Conservation (phyloP, 2,797 vertebrate genomes). For the Poeciliopsis presidionis region DNA sequence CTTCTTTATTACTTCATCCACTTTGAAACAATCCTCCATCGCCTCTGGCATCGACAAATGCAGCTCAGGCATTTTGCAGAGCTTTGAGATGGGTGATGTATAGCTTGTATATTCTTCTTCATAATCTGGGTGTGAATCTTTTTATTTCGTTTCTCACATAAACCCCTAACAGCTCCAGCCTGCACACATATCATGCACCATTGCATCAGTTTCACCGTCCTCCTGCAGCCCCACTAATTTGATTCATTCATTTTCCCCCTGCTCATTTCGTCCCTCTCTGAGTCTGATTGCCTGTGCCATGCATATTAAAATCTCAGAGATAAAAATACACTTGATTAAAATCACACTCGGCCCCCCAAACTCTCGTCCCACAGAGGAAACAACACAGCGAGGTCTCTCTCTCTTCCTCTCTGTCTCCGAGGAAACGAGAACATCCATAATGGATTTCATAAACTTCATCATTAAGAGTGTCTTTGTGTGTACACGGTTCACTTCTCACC, state of each 20-base stretch:
- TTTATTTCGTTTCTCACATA: conserved; percentile 12
- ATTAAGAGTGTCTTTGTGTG: conserved; percentile 62
- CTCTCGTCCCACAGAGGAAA: conserved; percentile 26
- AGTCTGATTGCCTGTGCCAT: conserved; percentile 50
- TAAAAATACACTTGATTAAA: conserved; percentile 75
- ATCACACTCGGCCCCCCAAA: conserved; percentile 52
- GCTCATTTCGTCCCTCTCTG: conserved; percentile 57
- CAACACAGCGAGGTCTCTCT: conserved; percentile 36
- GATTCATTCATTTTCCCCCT: conserved; percentile 70
- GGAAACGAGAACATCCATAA: conserved; percentile 64
- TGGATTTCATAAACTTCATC: conserved; percentile 64
- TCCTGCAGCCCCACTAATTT: conserved; percentile 56
- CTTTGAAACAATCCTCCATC: not conserved
- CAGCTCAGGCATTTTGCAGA: not conserved
- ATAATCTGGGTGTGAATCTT: not conserved
- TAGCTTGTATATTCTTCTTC: not conserved
- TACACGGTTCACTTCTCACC: conserved; percentile 57
- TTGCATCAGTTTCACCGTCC: conserved; percentile 55
- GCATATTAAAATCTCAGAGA: conserved; percentile 73
- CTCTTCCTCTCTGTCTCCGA: conserved; percentile 42
- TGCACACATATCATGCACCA: conserved; percentile 55
- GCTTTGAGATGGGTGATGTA: not conserved
- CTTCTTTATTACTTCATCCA: not conserved
- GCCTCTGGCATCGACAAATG: not conserved
- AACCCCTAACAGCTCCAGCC: conserved; percentile 46